phyloP scores from a whole-genome alignment of 2,113 vertebrate genomes.

The Castor canadensis region DNA sequence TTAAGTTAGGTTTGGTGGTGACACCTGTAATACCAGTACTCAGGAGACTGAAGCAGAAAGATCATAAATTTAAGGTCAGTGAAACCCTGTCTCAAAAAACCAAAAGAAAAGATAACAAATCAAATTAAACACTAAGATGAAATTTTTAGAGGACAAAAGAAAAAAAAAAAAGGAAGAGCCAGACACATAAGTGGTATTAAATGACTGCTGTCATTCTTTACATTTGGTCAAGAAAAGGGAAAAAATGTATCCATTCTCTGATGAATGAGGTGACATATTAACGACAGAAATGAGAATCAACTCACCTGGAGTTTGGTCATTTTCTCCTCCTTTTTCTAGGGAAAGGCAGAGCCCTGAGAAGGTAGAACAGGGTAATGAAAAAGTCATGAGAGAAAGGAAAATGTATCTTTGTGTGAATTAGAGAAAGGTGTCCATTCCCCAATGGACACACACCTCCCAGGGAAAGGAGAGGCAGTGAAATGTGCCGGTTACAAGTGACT shows the following conservation, averaged over 20 bases:
- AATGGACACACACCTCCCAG: not conserved
- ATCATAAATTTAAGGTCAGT: no score
- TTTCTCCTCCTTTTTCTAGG: constrained; percentile 15
- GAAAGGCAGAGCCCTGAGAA: constrained; percentile 51
- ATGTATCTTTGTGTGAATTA: not conserved
- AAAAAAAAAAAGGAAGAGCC: not conserved
- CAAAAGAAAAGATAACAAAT: not conserved
- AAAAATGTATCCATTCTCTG: not conserved
- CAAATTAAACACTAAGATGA: not conserved
- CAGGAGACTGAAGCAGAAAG: not conserved
- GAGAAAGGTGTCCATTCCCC: not conserved
- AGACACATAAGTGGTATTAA: not conserved
- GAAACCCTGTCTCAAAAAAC: no score
- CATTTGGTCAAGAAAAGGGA: not conserved
- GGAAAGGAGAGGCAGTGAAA: not conserved
- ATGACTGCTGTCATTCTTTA: not conserved
- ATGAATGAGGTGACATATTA: not conserved
- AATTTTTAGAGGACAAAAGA: not conserved
- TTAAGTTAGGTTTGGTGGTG: not conserved
- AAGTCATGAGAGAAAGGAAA: not conserved
- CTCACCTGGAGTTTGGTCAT: constrained; percentile 70
- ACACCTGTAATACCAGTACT: no score
- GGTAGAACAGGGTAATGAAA: not conserved
- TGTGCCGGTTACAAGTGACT: not conserved
- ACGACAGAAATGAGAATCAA: not conserved